Conservation (phyloP, 2,888 invertebrate species). For the Heliconius ismenius region DNA sequence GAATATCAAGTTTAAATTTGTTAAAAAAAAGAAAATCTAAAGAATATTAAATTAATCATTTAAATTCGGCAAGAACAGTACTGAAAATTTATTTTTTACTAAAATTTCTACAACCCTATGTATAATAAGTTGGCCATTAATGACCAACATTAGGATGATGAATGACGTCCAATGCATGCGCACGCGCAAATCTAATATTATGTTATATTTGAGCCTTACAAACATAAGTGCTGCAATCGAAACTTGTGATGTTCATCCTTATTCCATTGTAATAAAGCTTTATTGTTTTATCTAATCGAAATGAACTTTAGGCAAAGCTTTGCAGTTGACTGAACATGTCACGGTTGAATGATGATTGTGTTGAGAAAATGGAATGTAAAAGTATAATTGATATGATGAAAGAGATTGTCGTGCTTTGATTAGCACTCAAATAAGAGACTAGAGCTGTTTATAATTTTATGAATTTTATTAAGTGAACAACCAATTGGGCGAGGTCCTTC, state of each 20-base stretch:
- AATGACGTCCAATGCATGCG: slow-evolving; percentile 46
- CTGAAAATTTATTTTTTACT: neutral
- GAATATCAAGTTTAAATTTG: neutral
- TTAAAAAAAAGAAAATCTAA: neutral
- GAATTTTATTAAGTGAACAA: neutral
- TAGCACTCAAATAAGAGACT: slow-evolving; percentile 10
- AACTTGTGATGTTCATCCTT: neutral
- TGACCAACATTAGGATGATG: slow-evolving; percentile 50
- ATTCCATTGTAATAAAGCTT: slow-evolving; percentile 20
- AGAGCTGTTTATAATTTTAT: slow-evolving; percentile 9
- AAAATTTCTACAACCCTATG: slow-evolving; percentile 25
- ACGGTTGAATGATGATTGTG: slow-evolving; percentile 36
- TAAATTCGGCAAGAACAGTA: neutral
- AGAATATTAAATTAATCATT: neutral
- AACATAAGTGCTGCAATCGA: slow-evolving; percentile 12
- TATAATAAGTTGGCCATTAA: slow-evolving; percentile 41
- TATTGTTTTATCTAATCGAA: neutral
- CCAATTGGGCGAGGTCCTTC: neutral
- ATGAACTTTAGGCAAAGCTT: slow-evolving; percentile 1
- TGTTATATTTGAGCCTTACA: slow-evolving; percentile 40
- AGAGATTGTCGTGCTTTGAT: slow-evolving; percentile 20
- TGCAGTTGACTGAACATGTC: slow-evolving; percentile 33
- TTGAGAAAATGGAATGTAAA: slow-evolving; percentile 36
- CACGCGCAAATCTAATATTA: slow-evolving; percentile 49
- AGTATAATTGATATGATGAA: slow-evolving; percentile 21